These are phyloP conservation scores for Valencia hispanica DNA, from an alignment of 2,797 vertebrate species.

Conservation along the genomic window DNA sequence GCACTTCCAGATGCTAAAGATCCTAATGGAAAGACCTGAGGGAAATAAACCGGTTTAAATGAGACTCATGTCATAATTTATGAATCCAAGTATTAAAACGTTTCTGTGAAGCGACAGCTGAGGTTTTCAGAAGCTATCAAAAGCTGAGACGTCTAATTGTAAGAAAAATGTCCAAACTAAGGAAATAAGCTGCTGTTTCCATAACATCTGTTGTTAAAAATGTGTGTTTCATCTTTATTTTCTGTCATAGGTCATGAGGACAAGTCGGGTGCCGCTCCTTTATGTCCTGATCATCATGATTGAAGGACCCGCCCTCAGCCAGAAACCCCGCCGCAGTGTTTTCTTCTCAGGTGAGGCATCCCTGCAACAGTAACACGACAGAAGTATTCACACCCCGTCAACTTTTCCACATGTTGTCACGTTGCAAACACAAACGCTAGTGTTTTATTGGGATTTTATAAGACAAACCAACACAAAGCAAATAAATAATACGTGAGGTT, in stretches of 20 bases:
- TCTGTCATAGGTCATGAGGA: not conserved
- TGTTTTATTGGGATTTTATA: too few species aligned
- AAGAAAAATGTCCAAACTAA: not conserved
- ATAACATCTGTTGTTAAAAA: not conserved
- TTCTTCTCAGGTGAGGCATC: not conserved
- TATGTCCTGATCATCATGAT: not conserved
- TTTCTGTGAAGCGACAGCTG: not conserved
- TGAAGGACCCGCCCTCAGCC: not conserved
- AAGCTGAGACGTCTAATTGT: not conserved
- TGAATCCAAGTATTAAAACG: not conserved
- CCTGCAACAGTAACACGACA: not conserved
- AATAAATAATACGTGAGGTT: too few species aligned
- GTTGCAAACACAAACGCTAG: too few species aligned
- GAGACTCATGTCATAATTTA: not conserved
- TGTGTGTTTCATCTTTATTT: not conserved
- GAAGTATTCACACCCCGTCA: not conserved
- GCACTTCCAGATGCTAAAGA: not conserved
- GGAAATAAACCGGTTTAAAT: not conserved
- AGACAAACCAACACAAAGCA: too few species aligned
- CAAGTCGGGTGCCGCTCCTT: not conserved
- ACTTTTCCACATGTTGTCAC: not conserved
- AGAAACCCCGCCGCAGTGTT: not conserved
- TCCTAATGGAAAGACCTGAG: not conserved
- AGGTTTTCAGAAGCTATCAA: not conserved
- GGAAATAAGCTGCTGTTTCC: not conserved